Conservation (phyloP, 2,888 invertebrate genomes). For the Therioaphis trifolii region DNA sequence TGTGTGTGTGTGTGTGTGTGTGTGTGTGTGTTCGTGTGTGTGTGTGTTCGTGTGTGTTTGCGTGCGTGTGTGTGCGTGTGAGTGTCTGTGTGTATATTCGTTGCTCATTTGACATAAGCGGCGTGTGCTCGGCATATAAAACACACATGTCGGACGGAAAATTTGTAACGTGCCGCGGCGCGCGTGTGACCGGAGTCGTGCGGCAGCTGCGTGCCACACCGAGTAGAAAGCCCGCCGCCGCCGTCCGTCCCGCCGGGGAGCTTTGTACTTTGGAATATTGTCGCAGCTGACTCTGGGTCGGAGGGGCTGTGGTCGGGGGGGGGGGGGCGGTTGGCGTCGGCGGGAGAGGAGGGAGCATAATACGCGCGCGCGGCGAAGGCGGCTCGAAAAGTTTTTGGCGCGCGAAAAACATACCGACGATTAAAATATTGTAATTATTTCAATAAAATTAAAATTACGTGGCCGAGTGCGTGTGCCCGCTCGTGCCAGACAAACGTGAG, state of each 20-base stretch:
- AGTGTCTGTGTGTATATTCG: not conserved
- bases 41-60: not conserved
- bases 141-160: constrained; percentile 58
- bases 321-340: not conserved
- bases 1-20: not conserved
- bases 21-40: not conserved
- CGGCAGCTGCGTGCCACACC: constrained; percentile 34
- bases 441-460: no score
- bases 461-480: no score
- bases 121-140: constrained; percentile 54
- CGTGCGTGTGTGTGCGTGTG: not conserved
- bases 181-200: constrained; percentile 30
- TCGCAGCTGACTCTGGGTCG: constrained; percentile 20
- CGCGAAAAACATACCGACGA: no score
- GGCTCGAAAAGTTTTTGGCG: not conserved
- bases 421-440: no score
- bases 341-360: not conserved
- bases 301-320: not conserved
- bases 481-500: no score
- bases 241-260: not conserved
- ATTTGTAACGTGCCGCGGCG: constrained; percentile 50
- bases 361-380: not conserved
- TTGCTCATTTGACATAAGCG: constrained; percentile 39
- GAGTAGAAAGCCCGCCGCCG: constrained; percentile 23
- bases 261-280: constrained; percentile 45